These are phyloP conservation scores for Lophius piscatorius DNA, from an alignment of 2,113 vertebrate genomes.

Conservation along the genomic window DNA sequence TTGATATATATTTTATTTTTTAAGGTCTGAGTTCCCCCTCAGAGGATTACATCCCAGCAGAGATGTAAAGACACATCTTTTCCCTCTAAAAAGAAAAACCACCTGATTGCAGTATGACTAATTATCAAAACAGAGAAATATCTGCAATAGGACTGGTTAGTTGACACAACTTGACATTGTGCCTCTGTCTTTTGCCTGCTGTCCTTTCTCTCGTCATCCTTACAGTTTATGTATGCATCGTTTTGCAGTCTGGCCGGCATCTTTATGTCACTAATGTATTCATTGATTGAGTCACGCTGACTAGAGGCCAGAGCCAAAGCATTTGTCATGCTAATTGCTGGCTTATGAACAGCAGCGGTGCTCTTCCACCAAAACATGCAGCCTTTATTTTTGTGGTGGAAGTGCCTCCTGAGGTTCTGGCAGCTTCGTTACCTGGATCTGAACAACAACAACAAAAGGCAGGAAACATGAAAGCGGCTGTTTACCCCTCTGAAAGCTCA, in stretches of 20 bases:
- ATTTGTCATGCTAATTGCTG: slow-evolving; percentile 55
- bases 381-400: background rate
- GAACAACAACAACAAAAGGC: slow-evolving; percentile 41
- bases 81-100: too few species aligned
- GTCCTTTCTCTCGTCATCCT: slow-evolving; percentile 9
- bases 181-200: slow-evolving; percentile 27
- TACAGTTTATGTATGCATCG: slow-evolving; percentile 16
- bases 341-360: slow-evolving; percentile 30
- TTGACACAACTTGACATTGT: slow-evolving; percentile 7
- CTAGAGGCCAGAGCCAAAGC: slow-evolving; percentile 19
- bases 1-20: too few species aligned
- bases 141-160: too few species aligned
- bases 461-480: slow-evolving; percentile 49
- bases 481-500: slow-evolving; percentile 48
- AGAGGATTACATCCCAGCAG: too few species aligned
- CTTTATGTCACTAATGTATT: slow-evolving; percentile 28
- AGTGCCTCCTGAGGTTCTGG: slow-evolving; percentile 25
- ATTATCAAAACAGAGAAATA: too few species aligned
- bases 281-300: slow-evolving; percentile 24
- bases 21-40: too few species aligned
- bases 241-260: slow-evolving; percentile 21
- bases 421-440: slow-evolving; percentile 47
- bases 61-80: too few species aligned
- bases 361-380: slow-evolving; percentile 21
- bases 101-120: too few species aligned